Percentiles rank a stretch among this genome's conserved stretches.
Conservation (phyloP, 2,797 vertebrate genomes). For the Ptychadena robeensis region DNA sequence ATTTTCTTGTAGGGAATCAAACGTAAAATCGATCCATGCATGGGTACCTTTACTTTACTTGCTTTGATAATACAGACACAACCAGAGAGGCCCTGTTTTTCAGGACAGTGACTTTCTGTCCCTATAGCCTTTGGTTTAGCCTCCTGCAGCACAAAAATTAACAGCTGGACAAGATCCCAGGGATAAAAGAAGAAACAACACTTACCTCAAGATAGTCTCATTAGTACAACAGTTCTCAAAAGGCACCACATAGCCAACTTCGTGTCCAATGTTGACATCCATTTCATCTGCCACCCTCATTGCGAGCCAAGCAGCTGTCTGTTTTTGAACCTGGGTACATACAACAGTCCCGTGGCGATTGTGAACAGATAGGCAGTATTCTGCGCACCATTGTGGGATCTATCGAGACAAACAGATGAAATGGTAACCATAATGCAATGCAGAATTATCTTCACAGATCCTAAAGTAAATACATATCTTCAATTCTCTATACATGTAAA, state of each 20-base stretch:
- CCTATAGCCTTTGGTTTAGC: neutral
- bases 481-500: too few relatives aligned
- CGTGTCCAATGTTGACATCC: constrained; percentile 93
- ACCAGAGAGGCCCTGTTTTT: neutral
- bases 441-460: neutral
- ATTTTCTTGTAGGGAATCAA: too few relatives aligned
- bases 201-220: constrained; percentile 89
- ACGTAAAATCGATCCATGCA: too few relatives aligned
- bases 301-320: constrained; percentile 87
- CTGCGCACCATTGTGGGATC: constrained; percentile 97
- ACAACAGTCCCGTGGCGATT: constrained; percentile 86
- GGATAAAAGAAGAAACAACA: constrained; percentile 13
- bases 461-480: neutral
- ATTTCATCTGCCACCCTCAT: constrained; percentile 92
- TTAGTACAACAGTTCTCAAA: constrained; percentile 90
- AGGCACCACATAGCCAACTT: constrained; percentile 91
- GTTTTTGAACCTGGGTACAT: constrained; percentile 86
- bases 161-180: constrained; percentile 22
- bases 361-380: constrained; percentile 85
- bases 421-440: neutral
- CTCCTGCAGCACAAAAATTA: neutral
- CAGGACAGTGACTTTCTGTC: constrained; percentile 7
- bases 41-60: too few relatives aligned
- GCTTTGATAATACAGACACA: neutral
- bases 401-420: constrained; percentile 63